Evolutionary conservation across 2,113 vertebrate species (phyloP).

Genomic region (Leucopsar rothschildi): DNA sequence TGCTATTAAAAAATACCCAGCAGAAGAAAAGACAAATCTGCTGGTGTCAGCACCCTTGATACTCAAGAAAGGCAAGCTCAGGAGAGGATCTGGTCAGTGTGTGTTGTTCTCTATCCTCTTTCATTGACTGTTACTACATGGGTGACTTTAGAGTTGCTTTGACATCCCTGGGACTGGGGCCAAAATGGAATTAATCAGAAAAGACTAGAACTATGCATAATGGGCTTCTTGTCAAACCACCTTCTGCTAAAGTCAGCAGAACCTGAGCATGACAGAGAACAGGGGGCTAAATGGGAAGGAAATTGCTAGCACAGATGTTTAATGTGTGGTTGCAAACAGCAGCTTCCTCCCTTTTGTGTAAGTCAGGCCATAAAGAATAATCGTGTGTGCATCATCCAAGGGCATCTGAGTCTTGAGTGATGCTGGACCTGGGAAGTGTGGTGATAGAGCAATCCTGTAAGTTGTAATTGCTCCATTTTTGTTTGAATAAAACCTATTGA

Average conservation of each 20-base stretch:
- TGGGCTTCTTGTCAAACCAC: background rate
- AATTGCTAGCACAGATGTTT: slow-evolving; percentile 12
- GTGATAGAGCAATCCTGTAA: background rate
- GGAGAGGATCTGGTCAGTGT: background rate
- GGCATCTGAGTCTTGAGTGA: background rate
- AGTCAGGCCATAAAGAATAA: background rate
- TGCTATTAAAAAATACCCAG: background rate
- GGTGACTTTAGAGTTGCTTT: background rate
- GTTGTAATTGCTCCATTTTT: slow-evolving; percentile 21
- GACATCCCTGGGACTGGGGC: background rate
- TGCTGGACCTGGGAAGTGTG: background rate
- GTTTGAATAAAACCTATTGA: slow-evolving; percentile 54
- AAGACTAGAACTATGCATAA: slow-evolving; percentile 9
- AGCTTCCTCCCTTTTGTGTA: background rate
- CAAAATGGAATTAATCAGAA: slow-evolving; percentile 24
- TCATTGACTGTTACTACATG: background rate
- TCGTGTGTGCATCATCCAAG: background rate
- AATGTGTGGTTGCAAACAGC: slow-evolving; percentile 4
- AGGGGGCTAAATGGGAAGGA: slow-evolving; percentile 10
- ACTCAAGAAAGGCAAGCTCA: background rate
- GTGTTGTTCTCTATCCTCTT: background rate
- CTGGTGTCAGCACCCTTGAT: background rate
- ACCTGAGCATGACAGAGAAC: background rate
- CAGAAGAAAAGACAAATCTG: background rate
- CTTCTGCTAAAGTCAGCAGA: slow-evolving; percentile 49